A percentile compares a stretch with the other conserved stretches of the same genome.
Evolutionary conservation across 1,140 invertebrate genomes (phyloP).

Genomic region (Macrobrachium rosenbergii): DNA sequence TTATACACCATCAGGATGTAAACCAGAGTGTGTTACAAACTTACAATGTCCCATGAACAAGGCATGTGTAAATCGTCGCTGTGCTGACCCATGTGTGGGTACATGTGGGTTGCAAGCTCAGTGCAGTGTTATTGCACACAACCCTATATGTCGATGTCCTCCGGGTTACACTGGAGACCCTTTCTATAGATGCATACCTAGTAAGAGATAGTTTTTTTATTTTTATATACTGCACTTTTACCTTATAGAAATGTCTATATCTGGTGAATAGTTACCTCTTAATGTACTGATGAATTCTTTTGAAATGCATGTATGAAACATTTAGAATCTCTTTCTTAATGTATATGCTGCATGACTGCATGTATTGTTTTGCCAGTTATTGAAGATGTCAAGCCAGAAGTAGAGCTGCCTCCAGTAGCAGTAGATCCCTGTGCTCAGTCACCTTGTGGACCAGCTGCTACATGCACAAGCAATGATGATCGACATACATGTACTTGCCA

Average conservation of each 20-base stretch:
- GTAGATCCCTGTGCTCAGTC: conserved; percentile 58
- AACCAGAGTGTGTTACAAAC: conserved; percentile 70
- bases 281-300: too few species aligned
- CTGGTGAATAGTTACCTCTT: not conserved
- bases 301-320: too few species aligned
- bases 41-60: conserved; percentile 80
- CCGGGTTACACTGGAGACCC: conserved; percentile 85
- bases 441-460: conserved; percentile 73
- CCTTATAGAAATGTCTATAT: not conserved
- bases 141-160: conserved; percentile 68
- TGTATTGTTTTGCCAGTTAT: not conserved
- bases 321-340: not conserved
- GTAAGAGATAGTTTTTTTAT: conserved; percentile 20
- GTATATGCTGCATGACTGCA: not conserved
- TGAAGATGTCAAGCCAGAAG: not conserved
- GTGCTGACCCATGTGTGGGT: conserved; percentile 83
- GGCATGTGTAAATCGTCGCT: conserved; percentile 78
- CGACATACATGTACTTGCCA: conserved; percentile 81
- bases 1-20: conserved; percentile 75
- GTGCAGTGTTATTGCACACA: conserved; percentile 82
- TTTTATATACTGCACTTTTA: not conserved
- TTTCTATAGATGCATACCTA: conserved; percentile 69
- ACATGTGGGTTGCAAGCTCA: conserved; percentile 82
- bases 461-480: conserved; percentile 62
- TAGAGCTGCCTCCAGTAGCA: conserved; percentile 11